These are phyloP conservation scores for Rafetus swinhoei DNA, from an alignment of 2,113 vertebrate genomes.

Conservation along the genomic window DNA sequence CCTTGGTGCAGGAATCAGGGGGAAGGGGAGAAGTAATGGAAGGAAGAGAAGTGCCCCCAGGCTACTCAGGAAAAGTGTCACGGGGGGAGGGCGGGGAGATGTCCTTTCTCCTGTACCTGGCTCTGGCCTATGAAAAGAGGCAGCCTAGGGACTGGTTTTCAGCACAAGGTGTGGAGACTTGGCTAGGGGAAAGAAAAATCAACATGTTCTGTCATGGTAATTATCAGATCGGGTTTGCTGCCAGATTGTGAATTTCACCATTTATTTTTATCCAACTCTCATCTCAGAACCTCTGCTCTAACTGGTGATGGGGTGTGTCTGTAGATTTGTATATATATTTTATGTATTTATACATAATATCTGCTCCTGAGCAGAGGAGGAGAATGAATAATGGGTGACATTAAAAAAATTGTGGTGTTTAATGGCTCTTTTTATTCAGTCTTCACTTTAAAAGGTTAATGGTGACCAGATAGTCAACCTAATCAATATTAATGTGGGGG, in stretches of 20 bases:
- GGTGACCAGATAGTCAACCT: neutral
- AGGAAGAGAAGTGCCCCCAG: neutral
- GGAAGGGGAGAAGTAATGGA: neutral
- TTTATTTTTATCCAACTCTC: neutral
- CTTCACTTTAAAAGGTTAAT: neutral
- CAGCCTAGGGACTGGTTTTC: neutral
- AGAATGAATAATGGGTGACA: neutral
- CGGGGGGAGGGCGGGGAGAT: neutral
- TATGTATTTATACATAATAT: neutral
- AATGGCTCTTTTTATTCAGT: neutral
- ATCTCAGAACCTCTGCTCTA: neutral
- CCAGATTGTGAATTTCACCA: neutral
- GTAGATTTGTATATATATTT: neutral
- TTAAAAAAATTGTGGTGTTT: neutral
- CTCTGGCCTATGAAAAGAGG: neutral
- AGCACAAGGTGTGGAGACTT: neutral
- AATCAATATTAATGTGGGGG: neutral
- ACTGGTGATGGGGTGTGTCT: neutral
- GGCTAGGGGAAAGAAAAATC: neutral
- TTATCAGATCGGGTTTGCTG: neutral
- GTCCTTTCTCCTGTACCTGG: neutral
- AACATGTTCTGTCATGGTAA: neutral
- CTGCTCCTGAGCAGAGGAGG: neutral
- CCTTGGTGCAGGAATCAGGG: neutral
- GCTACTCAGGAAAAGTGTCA: neutral